phyloP scores from a whole-genome alignment of 2,797 vertebrate species.

The Girardinus metallicus region DNA sequence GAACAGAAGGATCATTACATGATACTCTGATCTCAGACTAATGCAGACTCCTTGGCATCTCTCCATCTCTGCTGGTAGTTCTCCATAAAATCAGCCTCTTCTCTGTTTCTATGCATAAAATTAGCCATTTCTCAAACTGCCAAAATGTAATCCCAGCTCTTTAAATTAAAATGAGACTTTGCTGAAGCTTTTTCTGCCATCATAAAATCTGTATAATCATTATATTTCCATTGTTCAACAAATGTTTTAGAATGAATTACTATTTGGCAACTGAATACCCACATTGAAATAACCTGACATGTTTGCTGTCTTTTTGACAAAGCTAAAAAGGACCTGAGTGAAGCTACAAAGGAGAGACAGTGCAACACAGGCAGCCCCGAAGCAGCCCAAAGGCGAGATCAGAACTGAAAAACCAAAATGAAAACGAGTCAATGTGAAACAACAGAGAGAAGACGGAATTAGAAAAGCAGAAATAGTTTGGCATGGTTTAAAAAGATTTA shows the following conservation, averaged over 20 bases:
- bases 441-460: neutral
- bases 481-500: neutral
- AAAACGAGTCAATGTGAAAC: neutral
- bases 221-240: neutral
- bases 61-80: slow-evolving; percentile 38
- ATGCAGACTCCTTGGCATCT: slow-evolving; percentile 52
- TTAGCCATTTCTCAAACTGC: slow-evolving; percentile 27
- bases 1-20: slow-evolving; percentile 31
- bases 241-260: neutral
- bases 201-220: slow-evolving; percentile 6
- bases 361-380: neutral
- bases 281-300: neutral
- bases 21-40: slow-evolving; percentile 36
- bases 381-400: neutral
- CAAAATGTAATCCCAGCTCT: neutral
- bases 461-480: neutral
- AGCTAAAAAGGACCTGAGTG: neutral
- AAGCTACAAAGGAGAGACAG: neutral
- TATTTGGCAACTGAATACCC: neutral
- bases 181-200: slow-evolving; percentile 11
- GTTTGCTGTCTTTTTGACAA: neutral
- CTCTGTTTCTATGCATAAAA: slow-evolving; percentile 36
- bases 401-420: neutral
- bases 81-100: slow-evolving; percentile 30
- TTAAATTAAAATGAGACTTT: slow-evolving; percentile 15